Percentiles rank a stretch among this genome's conserved stretches.
phyloP scores from a whole-genome alignment of 2,888 invertebrate species.

The Hanleya hanleyi region DNA sequence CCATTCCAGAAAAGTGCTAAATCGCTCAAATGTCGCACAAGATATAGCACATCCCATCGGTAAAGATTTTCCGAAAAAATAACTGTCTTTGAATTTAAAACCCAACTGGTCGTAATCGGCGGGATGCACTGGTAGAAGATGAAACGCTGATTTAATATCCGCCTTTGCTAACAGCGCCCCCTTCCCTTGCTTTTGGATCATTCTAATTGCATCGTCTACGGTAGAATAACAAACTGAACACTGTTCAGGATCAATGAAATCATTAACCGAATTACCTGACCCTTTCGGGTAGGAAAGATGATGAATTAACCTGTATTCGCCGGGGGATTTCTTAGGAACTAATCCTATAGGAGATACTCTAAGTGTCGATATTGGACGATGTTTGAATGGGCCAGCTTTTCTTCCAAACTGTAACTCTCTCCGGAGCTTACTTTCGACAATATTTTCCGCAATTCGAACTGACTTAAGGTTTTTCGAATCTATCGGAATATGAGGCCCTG shows the following conservation, averaged over 20 bases:
- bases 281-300: slow-evolving; percentile 24
- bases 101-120: slow-evolving; percentile 32
- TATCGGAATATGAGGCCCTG: no score
- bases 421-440: no score
- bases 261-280: slow-evolving; percentile 28
- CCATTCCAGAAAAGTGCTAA: no score
- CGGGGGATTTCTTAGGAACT: slow-evolving; percentile 19
- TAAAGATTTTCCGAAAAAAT: slow-evolving; percentile 23
- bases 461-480: no score
- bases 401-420: no score
- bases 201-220: slow-evolving; percentile 15
- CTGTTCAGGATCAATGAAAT: slow-evolving; percentile 12
- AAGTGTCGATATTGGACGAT: no score
- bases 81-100: slow-evolving; percentile 16
- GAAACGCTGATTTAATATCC: slow-evolving; percentile 34
- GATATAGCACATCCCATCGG: no score
- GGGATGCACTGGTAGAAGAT: slow-evolving; percentile 25
- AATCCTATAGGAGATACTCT: slow-evolving; percentile 24
- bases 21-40: no score
- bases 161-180: slow-evolving; percentile 20
- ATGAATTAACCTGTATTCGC: slow-evolving; percentile 30
- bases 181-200: slow-evolving; percentile 14
- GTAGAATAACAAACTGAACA: slow-evolving; percentile 15
- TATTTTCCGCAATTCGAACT: no score
- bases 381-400: no score